These are phyloP conservation scores for Diceros bicornis DNA, from an alignment of 2,797 vertebrate species.

Conservation along the genomic window DNA sequence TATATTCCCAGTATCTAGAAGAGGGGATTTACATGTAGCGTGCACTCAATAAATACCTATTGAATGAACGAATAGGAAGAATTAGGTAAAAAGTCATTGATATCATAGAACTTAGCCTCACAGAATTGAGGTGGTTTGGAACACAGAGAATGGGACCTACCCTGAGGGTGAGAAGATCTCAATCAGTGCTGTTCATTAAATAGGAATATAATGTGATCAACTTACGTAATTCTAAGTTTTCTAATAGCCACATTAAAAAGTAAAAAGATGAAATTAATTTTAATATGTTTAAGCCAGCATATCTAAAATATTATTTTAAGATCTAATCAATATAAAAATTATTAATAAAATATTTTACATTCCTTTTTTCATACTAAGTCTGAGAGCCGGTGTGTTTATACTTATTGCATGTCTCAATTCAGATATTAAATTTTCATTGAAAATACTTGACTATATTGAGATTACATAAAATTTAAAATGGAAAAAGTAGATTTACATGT, in stretches of 20 bases:
- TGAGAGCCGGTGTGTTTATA: constrained; percentile 1
- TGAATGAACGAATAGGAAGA: not conserved
- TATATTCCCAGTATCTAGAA: not conserved
- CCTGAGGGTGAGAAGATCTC: not conserved
- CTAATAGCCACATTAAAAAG: constrained; percentile 2
- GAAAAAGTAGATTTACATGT: not conserved
- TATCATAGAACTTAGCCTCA: not conserved
- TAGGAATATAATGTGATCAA: not conserved
- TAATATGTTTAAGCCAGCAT: not conserved
- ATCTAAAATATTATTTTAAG: constrained; percentile 17
- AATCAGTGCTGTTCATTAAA: not conserved
- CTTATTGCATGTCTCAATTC: not conserved
- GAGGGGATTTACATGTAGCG: not conserved
- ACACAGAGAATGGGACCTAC: not conserved
- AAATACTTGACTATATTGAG: not conserved
- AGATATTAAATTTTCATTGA: not conserved
- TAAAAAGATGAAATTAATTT: not conserved
- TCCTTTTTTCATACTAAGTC: constrained; percentile 14
- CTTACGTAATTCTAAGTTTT: constrained; percentile 1
- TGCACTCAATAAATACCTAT: not conserved
- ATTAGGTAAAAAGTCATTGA: not conserved
- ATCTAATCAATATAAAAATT: constrained; percentile 15
- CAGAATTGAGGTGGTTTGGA: not conserved
- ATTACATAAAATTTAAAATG: not conserved
- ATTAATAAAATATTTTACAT: not conserved